Percentiles rank a stretch among this genome's conserved stretches.
phyloP scores from a whole-genome alignment of 2,113 vertebrate species.

The Hiodon tergisus region DNA sequence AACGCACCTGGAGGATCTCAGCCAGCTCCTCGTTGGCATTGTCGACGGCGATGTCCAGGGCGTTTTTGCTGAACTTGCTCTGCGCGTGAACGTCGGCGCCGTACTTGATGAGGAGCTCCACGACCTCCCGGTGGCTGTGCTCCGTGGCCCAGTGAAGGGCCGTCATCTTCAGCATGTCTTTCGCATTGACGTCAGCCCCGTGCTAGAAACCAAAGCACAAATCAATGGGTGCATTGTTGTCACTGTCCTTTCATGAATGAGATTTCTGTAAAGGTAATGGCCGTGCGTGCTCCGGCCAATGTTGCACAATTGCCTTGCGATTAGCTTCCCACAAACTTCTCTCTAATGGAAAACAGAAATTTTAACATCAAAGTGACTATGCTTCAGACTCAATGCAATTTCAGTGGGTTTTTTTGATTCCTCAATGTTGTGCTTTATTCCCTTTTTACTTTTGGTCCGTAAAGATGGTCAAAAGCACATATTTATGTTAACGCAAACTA shows the following conservation, averaged over 20 bases:
- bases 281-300: background rate
- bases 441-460: background rate
- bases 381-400: too few species aligned
- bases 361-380: slow-evolving; percentile 7
- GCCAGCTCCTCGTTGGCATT: slow-evolving; percentile 78
- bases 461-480: background rate
- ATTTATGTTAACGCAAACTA: too few species aligned
- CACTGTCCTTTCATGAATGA: background rate
- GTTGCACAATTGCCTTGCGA: slow-evolving; percentile 7
- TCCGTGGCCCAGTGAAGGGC: slow-evolving; percentile 84
- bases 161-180: slow-evolving; percentile 87
- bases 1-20: slow-evolving; percentile 77
- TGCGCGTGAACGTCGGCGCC: slow-evolving; percentile 80
- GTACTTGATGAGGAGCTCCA: slow-evolving; percentile 79
- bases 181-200: slow-evolving; percentile 79
- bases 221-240: slow-evolving; percentile 11
- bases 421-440: background rate
- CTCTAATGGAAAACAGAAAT: slow-evolving; percentile 14
- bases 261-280: background rate
- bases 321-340: slow-evolving; percentile 6
- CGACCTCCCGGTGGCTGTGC: slow-evolving; percentile 76
- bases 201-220: slow-evolving; percentile 59
- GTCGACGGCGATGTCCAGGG: slow-evolving; percentile 79
- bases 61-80: slow-evolving; percentile 83
- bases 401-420: background rate